Percentiles rank a stretch among this genome's conserved stretches.
Conservation (phyloP, 2,888 invertebrate species). For the Eilema sororculum region DNA sequence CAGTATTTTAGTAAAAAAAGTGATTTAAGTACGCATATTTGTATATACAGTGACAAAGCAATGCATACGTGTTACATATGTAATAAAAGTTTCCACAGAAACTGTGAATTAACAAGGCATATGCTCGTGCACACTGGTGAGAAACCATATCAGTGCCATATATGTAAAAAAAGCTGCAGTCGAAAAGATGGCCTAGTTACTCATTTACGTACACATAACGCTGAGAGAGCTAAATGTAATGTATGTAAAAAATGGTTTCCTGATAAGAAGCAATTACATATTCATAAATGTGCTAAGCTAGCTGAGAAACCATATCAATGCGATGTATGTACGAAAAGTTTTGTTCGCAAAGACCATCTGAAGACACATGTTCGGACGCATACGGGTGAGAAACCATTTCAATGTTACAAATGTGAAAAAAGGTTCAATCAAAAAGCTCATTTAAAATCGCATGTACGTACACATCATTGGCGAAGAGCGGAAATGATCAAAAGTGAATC, state of each 20-base stretch:
- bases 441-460: neutral
- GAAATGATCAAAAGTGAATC: neutral
- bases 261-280: neutral
- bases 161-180: conserved; percentile 3
- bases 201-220: neutral
- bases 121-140: neutral
- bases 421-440: neutral
- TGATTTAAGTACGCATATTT: neutral
- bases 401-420: neutral
- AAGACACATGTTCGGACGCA: neutral
- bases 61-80: neutral
- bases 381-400: neutral
- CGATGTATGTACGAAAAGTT: neutral
- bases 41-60: neutral
- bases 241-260: neutral
- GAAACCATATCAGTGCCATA: neutral
- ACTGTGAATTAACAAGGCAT: neutral
- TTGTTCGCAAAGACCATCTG: neutral
- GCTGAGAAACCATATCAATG: neutral
- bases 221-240: neutral
- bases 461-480: neutral
- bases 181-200: neutral
- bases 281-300: neutral
- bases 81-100: neutral
- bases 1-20: neutral